Base-by-base conservation (phyloP, 2,888 invertebrate genomes). In the Bombylius discolor region DNA sequence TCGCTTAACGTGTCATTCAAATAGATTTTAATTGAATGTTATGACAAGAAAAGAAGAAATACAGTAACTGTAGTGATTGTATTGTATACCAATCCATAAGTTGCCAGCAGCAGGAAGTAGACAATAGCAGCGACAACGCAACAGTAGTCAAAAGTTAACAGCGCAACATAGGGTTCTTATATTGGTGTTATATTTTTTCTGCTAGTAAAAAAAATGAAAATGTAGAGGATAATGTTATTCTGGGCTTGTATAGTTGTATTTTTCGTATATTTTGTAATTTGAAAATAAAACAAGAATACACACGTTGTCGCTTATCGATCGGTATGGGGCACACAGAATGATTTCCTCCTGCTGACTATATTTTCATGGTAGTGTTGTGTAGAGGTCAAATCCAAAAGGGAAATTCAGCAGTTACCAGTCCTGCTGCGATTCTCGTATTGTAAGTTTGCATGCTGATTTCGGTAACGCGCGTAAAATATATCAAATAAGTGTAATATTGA, bases 401-500 rank as follows among this genome's bases (percentile, higher is more conserved):
- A 67, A 69, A 67, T 69, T 68, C 67, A 67, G 67, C 67, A 68
- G 65, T 67, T 63, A 69, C 70, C 70, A 73, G 73, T 73, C 73
- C 73, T 72, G 73, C 73, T 73, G 73, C 69, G 72, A 69, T 66
- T 69, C 70, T 73, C 69, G 71, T 67, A 69, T 71, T 68, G 71
- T 62, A 67, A 66, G 65, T 63, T 63, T 64, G 64, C 68, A 68
- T 64, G 67, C 64, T 67, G 63, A 61, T 62, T 64, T 51, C 57
- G 51, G 51, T 51, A n/a, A 44, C 55, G 56, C 47, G 50, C 39
- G n/a, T 36, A 50, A 51, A 32, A 50, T 50, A 46, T 42, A 23
- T 23, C 34, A 42, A 51, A 42, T n/a, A 51, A 51, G 39, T 36
- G 42, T 51, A 42, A 42, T 51, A 51, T 42, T 51, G 34, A 51